phyloP scores from a whole-genome alignment of 2,797 vertebrate species.

The Cyclura pinguis region DNA sequence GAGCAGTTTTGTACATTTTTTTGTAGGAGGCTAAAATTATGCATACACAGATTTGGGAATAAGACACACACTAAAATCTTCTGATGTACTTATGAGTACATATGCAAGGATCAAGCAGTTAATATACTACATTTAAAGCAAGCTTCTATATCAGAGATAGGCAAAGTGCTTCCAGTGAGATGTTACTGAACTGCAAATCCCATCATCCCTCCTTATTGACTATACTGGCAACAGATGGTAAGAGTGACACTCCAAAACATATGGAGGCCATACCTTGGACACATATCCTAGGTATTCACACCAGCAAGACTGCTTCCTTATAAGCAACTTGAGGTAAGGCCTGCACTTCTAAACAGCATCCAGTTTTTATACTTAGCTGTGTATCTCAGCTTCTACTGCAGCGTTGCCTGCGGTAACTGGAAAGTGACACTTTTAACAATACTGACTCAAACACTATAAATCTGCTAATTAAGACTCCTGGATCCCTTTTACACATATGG shows the following conservation, averaged over 20 bases:
- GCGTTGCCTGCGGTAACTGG: neutral
- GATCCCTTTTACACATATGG: too few relatives aligned
- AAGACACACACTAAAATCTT: neutral
- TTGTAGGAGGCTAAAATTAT: neutral
- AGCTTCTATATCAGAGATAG: neutral
- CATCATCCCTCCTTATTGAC: too few relatives aligned
- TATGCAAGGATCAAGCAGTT: neutral
- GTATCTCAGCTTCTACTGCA: neutral
- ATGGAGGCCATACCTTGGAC: neutral
- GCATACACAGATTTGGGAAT: neutral
- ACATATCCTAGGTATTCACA: neutral
- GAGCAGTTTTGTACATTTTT: neutral
- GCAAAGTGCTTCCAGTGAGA: neutral
- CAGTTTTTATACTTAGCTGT: neutral
- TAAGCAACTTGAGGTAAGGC: neutral
- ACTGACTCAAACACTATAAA: neutral
- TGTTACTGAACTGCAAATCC: too few relatives aligned
- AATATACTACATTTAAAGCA: neutral
- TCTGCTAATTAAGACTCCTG: too few relatives aligned
- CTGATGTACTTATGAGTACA: neutral
- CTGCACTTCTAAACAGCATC: neutral
- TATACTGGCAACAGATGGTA: too few relatives aligned
- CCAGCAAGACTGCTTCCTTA: neutral
- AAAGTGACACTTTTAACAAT: neutral
- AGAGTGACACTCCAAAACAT: neutral